A percentile compares a stretch with the other conserved stretches of the same genome.
Evolutionary conservation across 1,140 invertebrate species (phyloP).

Genomic region (Maconellicoccus hirsutus): DNA sequence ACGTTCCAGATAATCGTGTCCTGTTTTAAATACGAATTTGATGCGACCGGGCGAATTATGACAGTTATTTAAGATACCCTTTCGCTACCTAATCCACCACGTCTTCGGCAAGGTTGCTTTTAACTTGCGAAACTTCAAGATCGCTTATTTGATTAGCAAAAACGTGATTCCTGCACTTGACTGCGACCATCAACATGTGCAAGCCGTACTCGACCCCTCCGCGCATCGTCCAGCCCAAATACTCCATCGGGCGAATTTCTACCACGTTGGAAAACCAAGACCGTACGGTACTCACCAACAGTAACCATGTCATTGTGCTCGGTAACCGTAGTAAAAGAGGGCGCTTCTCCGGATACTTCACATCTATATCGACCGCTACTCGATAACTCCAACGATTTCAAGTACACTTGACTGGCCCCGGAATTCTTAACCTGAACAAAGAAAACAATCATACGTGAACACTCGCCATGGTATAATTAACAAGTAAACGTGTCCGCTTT

Average conservation of each 20-base stretch:
- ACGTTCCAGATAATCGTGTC: constrained; percentile 3
- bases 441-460: neutral
- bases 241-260: no score
- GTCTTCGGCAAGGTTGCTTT: neutral
- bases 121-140: neutral
- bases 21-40: neutral
- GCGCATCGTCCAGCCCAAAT: no score
- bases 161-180: neutral
- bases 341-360: constrained; percentile 73
- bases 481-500: neutral
- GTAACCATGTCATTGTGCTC: constrained; percentile 63
- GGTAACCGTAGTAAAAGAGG: constrained; percentile 62
- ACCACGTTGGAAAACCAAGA: no score
- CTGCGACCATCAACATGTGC: neutral
- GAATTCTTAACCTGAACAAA: constrained; percentile 55
- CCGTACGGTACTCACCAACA: constrained; percentile 70
- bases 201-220: no score
- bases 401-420: constrained; percentile 56
- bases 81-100: neutral
- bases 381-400: constrained; percentile 59
- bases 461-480: neutral
- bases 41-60: neutral
- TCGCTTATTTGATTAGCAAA: neutral
- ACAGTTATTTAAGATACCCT: constrained; percentile 6
- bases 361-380: constrained; percentile 68